Conservation (phyloP, 1,140 invertebrate species). For the Pseudomyrmex sp. region DNA sequence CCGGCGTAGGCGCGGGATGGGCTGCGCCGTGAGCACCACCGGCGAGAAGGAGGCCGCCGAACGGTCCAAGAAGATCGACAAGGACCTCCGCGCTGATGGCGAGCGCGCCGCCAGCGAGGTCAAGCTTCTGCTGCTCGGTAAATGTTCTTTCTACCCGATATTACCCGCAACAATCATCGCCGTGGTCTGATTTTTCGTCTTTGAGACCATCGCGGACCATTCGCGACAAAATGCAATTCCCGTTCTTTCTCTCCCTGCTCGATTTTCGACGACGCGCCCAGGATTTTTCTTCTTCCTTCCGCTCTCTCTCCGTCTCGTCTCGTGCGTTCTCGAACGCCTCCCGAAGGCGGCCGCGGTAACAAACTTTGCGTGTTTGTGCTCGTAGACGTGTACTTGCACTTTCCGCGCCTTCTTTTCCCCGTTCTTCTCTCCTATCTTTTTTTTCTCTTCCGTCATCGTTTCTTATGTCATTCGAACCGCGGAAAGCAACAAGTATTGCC, state of each 20-base stretch:
- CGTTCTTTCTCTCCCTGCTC: background rate
- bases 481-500: too few relatives aligned
- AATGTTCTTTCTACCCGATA: conserved; percentile 71
- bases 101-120: conserved; percentile 95
- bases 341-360: conserved; percentile 33
- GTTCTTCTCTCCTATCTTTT: background rate
- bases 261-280: too few relatives aligned
- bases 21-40: conserved; percentile 92
- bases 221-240: too few relatives aligned
- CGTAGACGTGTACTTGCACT: too few relatives aligned
- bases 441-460: background rate
- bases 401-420: background rate
- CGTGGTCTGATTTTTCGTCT: too few relatives aligned
- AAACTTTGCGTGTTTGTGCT: background rate
- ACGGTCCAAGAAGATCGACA: conserved; percentile 95
- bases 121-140: conserved; percentile 94
- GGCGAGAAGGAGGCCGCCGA: conserved; percentile 93
- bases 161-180: too few relatives aligned
- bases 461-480: too few relatives aligned
- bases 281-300: too few relatives aligned
- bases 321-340: conserved; percentile 30
- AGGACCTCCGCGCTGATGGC: conserved; percentile 92
- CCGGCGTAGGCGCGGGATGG: conserved; percentile 86
- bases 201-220: too few relatives aligned
- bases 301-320: background rate